Base-by-base conservation (phyloP, 2,113 vertebrate species). In the Elephas maximus region DNA sequence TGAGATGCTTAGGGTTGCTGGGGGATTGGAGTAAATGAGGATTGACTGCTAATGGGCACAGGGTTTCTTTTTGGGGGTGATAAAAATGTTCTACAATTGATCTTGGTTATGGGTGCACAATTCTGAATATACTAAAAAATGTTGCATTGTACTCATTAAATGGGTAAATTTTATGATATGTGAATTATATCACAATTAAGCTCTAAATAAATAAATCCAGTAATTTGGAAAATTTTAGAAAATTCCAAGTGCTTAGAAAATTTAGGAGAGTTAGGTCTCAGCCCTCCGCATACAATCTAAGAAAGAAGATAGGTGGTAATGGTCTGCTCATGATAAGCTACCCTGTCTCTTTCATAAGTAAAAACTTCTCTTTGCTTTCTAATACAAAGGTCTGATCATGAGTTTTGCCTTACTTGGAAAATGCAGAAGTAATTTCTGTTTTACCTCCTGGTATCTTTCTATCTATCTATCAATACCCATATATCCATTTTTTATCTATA, bases 191-290 rank as follows among this genome's bases (percentile, higher is more conserved):
- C 48, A 85, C 63, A 45, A 23, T 57, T 80, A 85, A 80, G 45
- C 14, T 74, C 8, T 14, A 65, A 73, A 67, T 11, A 79, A 7
- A 37, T 74, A 79, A 23, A 60, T 1, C 14, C 20, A 91, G 44
- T 17, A 79, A 91, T 67, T 88, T 65, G 83, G 84, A 23, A 94
- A 92, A 37, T 37, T 71, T 86, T 62, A 89, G 84, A 23, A 94
- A 89, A 89, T 74, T 17, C 28, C 15, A 12, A 65, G 26, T 82
- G 5, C 67, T 94, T n/a, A 87, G 48, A 23, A 77, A 95, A 67
- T 74, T 94, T n/a, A 87, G 48, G 28, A 77, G 93, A 67, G 41
- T 88, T 74, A 87, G 28, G 53, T 18, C 15, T 91, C 73, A 84
- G 37, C 3, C 45, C 15, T 93, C 44, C 62, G 77, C 63, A 79